Base-by-base conservation (phyloP, 2,113 vertebrate species). In the Hydrochoerus hydrochaeris region DNA sequence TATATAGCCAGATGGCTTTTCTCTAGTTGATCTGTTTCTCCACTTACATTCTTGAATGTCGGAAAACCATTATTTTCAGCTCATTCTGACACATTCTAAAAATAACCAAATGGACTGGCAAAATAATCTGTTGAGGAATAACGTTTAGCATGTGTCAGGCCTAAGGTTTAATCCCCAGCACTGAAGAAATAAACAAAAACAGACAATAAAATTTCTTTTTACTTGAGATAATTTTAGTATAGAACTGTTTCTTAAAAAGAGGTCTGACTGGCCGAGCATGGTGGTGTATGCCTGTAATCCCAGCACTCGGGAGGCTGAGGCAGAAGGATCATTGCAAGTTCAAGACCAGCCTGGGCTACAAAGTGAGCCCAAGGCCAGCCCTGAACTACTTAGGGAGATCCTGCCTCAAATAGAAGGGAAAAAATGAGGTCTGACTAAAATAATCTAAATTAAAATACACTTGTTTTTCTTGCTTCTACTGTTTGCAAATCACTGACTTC, bases 171-270 rank as follows among this genome's bases (percentile, higher is more conserved):
- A 78, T 78, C 44, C 24, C 14, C 44, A 78, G 26, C 28, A 17
- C 6, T 78, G 44, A 78, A 49, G 12, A 77, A 77, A 78, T 7
- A 49, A 69, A 69, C 32, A 75, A 52, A 65, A 78, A 41, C 38
- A n/a, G 32, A 69, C 71, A 5, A 28, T 7, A 28, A 81, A 60
- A 77, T 7, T 58, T 65, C 2, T 77, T 91, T 85, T 26, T 46
- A 82, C 58, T 44, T 90, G 17, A 90, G 57, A 58, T 82, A 24
- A 90, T 82, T 73, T 86, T 82, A 86, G 22, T 41, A 26, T 41
- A 95, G 46, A 9, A 75, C 28, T 60, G 5, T 93, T 83, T 65
- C 41, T n/a, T 77, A 35, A 96, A 87, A 87, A 90, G 35, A 88
- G 14, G 22, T 4, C 49, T 88, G 44, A 46, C 19, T 84, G 49